Evolutionary conservation across 2,113 vertebrate genomes (phyloP), one percentile per base, ranked within the genome.

Genomic region (Notarius quadriscutis): DNA sequence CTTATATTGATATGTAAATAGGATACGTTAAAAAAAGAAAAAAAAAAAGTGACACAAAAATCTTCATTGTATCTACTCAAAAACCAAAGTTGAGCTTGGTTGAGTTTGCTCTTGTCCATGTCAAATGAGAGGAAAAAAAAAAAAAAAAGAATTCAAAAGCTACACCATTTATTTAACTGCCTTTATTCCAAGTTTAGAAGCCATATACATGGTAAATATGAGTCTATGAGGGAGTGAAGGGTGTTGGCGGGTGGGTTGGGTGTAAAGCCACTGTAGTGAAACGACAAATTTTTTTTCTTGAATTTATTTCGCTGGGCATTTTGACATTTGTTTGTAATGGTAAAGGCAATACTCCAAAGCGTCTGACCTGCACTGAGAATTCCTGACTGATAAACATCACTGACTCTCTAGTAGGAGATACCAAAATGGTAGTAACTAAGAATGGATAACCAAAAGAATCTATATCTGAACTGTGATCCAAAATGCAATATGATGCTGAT

Each of bases 31-130:
- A 30, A 86, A 90, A 87, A 78, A 84, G 84, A 90, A 84, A 78
- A 84, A 58, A 22, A 86, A 55, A 20, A 41, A 85, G 91, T 88
- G 84, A 30, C 80, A 89, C 86, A 93, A 84, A 93, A 92, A 93
- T 94, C 93, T 92, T 94, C 93, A 94, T 95, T 93, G 93, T 95
- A 94, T 94, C 91, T 94, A 95, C 84, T 94, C 93, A 91, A 94
- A 90, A 95, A 96, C 95, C 95, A 96, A 96, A 96, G 95, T 94
- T 95, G 95, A 95, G 95, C 94, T 95, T 85, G 91, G 95, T 95
- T 95, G 95, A 93, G 95, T 96, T 91, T 93, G 93, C 91, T 95
- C 94, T 93, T 95, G 94, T 95, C 93, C 94, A 91, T 95, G 94
- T 95, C 93, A 95, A 94, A 94, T 92, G 90, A 93, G 94, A 41